phyloP scores from a whole-genome alignment of 2,113 vertebrate genomes.

The Lophura nycthemera region DNA sequence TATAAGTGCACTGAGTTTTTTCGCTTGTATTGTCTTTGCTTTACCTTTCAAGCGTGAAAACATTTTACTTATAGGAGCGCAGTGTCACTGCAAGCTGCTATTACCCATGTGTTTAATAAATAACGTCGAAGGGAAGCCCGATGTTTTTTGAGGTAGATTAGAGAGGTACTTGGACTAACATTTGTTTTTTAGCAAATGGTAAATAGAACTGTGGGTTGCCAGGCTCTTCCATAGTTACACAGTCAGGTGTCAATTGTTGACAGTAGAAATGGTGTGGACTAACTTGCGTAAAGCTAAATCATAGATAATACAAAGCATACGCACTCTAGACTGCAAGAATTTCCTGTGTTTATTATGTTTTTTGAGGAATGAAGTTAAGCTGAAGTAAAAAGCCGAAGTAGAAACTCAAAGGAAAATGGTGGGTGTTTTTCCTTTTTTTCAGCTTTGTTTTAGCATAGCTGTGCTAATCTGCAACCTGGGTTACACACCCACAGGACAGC shows the following conservation, averaged over 20 bases:
- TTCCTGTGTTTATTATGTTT: constrained; percentile 7
- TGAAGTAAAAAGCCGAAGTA: constrained; percentile 40
- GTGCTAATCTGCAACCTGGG: constrained; percentile 67
- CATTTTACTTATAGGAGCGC: constrained; percentile 13
- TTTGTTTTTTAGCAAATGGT: not conserved
- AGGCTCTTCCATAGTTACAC: not conserved
- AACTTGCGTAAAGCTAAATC: not conserved
- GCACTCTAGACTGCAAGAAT: not conserved
- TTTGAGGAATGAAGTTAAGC: not conserved
- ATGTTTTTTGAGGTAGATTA: constrained; percentile 27
- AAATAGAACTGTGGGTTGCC: not conserved
- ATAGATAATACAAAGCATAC: not conserved
- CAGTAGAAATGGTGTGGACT: not conserved
- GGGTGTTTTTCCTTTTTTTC: constrained; percentile 46
- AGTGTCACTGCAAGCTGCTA: not conserved
- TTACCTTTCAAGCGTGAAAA: constrained; percentile 34
- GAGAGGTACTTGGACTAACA: constrained; percentile 4
- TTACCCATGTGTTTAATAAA: not conserved
- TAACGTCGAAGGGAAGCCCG: not conserved
- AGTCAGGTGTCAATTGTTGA: not conserved
- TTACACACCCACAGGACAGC: constrained; percentile 63
- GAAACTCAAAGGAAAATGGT: constrained; percentile 56
- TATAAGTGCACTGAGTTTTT: constrained; percentile 22
- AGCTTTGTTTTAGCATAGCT: constrained; percentile 62
- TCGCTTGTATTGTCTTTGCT: constrained; percentile 38